Evolutionary conservation across 1,140 invertebrate species (phyloP).

Genomic region (Drosophila biarmipes): DNA sequence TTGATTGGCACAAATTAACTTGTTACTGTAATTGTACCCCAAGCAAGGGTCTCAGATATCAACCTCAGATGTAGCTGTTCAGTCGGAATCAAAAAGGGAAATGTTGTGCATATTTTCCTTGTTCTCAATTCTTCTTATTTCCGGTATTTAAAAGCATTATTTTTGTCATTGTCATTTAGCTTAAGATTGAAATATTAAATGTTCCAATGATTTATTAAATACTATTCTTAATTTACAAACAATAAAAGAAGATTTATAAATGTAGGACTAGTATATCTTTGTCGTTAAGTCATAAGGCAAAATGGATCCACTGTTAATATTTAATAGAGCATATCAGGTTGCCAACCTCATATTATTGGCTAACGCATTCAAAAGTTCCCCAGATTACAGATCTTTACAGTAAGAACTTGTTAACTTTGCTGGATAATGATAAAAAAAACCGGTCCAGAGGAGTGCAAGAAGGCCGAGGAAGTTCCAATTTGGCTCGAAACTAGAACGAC

Average conservation of each 20-base stretch:
- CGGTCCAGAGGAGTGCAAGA: background rate
- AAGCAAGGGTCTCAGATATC: conserved; percentile 13
- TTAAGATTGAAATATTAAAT: too few species aligned
- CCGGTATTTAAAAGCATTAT: too few species aligned
- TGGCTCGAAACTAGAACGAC: conserved; percentile 20
- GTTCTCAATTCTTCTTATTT: conserved; percentile 4
- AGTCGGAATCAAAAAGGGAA: conserved; percentile 9
- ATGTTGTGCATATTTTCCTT: conserved; percentile 10
- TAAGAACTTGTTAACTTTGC: background rate
- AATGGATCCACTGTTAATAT: background rate
- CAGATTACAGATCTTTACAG: background rate
- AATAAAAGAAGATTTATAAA: background rate
- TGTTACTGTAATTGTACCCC: conserved; percentile 17
- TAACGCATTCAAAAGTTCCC: background rate
- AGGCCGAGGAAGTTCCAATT: conserved; percentile 9
- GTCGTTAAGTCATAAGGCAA: background rate
- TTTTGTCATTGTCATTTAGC: too few species aligned
- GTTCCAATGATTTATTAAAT: too few species aligned
- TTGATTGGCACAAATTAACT: conserved; percentile 32
- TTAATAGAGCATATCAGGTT: background rate
- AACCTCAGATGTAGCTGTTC: conserved; percentile 29
- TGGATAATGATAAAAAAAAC: background rate
- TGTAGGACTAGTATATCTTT: background rate
- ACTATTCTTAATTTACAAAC: background rate
- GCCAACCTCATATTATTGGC: too few species aligned